Percentiles rank a stretch among this genome's conserved stretches.
Evolutionary conservation across 1,140 invertebrate genomes (phyloP).

Genomic region (Asobara japonica): DNA sequence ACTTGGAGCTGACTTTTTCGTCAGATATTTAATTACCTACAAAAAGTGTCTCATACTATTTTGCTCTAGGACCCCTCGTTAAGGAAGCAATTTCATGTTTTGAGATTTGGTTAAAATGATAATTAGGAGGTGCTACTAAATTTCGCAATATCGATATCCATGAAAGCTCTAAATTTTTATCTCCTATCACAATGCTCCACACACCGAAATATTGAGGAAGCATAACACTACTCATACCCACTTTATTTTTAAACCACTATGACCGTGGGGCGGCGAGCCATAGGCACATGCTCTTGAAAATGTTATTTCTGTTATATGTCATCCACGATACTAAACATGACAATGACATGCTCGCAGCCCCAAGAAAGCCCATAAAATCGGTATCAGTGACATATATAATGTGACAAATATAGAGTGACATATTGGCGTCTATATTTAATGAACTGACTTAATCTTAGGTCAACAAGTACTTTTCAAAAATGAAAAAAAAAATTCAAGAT

Average conservation of each 20-base stretch:
- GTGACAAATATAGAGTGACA: background rate
- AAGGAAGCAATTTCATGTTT: no score
- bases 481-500: no score
- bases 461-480: no score
- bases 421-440: background rate
- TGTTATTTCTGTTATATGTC: conserved; percentile 54
- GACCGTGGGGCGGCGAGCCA: conserved; percentile 51
- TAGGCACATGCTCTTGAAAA: conserved; percentile 59
- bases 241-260: conserved; percentile 54
- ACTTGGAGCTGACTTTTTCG: no score
- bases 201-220: conserved; percentile 29
- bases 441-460: no score
- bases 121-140: background rate
- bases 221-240: conserved; percentile 34
- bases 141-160: background rate
- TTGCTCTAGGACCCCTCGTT: no score
- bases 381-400: background rate
- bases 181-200: background rate
- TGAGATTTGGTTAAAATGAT: no score
- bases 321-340: conserved; percentile 12
- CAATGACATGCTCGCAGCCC: conserved; percentile 1
- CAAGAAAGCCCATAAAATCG: background rate
- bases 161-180: background rate
- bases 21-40: no score
- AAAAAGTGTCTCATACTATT: no score